These are phyloP conservation scores for Euproctis similis DNA, from an alignment of 2,888 invertebrate species.

Conservation along the genomic window DNA sequence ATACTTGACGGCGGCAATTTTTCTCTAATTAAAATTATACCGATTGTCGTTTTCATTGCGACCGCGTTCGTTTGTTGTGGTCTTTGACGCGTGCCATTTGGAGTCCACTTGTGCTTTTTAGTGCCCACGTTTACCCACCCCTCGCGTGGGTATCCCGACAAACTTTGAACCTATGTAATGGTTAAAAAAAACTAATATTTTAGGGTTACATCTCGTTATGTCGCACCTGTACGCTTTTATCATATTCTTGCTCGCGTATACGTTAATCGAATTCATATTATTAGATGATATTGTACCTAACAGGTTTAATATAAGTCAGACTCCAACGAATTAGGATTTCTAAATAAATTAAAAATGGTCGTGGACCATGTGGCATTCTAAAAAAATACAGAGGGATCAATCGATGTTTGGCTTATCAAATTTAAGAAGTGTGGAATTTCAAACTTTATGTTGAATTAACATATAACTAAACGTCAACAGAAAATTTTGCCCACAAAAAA, in stretches of 20 bases:
- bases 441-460: conserved; percentile 18
- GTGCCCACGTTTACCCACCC: conserved; percentile 70
- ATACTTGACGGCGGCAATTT: conserved; percentile 64
- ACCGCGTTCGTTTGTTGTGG: conserved; percentile 67
- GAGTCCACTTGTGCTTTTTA: conserved; percentile 68
- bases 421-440: not conserved
- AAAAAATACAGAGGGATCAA: too few species aligned
- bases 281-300: too few species aligned
- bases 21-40: conserved; percentile 75
- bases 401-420: not conserved
- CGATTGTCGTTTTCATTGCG: conserved; percentile 60
- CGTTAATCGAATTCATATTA: too few species aligned
- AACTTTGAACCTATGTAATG: conserved; percentile 48
- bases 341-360: too few species aligned
- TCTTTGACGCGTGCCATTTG: conserved; percentile 65
- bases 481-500: conserved; percentile 39
- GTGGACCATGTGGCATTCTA: too few species aligned
- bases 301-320: too few species aligned
- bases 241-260: too few species aligned
- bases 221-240: too few species aligned
- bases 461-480: conserved; percentile 20
- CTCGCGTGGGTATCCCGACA: conserved; percentile 38
- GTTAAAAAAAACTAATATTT: too few species aligned
- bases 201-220: too few species aligned
- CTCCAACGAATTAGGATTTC: too few species aligned